These are phyloP conservation scores for Chamaea fasciata DNA, from an alignment of 2,113 vertebrate genomes.

Conservation along the genomic window DNA sequence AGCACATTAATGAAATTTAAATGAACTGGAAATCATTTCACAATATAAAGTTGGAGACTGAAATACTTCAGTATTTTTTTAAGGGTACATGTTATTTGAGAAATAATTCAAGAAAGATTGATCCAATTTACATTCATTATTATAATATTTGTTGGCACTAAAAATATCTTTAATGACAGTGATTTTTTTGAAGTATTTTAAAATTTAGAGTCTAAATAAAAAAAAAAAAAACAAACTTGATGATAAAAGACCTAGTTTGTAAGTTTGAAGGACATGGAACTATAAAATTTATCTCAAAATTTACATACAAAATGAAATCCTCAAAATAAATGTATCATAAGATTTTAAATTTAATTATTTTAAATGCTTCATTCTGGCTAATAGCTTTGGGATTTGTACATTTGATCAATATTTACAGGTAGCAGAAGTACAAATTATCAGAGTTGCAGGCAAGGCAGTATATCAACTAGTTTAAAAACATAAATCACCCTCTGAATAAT, in stretches of 20 bases:
- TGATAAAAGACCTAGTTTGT: background rate
- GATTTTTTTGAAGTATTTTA: background rate
- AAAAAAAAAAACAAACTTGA: background rate
- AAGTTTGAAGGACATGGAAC: background rate
- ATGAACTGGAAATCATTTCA: background rate
- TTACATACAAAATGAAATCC: background rate
- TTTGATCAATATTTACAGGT: background rate
- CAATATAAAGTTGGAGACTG: accelerated
- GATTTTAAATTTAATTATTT: background rate
- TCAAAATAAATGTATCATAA: background rate
- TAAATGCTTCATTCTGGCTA: background rate
- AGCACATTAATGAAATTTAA: background rate
- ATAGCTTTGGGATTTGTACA: background rate
- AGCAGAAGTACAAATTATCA: background rate
- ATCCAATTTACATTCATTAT: background rate
- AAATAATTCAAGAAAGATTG: background rate
- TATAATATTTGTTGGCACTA: background rate
- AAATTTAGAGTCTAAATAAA: background rate
- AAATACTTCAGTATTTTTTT: background rate
- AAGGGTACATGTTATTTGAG: background rate
- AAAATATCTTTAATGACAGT: background rate
- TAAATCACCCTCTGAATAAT: background rate
- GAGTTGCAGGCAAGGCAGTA: background rate
- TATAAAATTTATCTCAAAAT: background rate
- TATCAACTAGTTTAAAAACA: background rate